phyloP scores from a whole-genome alignment of 1,140 invertebrate species.

The Drosophila sturtevanti region DNA sequence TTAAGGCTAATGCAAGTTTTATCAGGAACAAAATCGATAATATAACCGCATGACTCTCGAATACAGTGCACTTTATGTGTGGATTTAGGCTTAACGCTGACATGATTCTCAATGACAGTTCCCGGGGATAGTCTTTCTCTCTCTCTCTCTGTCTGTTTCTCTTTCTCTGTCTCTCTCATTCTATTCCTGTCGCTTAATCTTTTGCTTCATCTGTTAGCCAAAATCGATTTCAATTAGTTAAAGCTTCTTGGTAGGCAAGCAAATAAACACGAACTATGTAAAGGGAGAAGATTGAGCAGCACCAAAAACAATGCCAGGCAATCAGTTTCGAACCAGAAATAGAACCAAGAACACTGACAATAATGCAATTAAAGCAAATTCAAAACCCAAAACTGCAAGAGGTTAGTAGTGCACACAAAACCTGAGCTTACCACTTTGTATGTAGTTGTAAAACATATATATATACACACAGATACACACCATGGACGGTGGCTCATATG shows the following conservation, averaged over 20 bases:
- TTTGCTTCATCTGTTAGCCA: constrained; percentile 26
- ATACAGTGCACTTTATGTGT: constrained; percentile 43
- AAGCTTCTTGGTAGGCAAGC: constrained; percentile 54
- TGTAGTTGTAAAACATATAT: constrained; percentile 60
- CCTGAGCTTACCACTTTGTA: constrained; percentile 35
- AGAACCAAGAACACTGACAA: constrained; percentile 50
- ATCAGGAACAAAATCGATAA: constrained; percentile 58
- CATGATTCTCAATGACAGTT: constrained; percentile 46
- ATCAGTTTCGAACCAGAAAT: constrained; percentile 35
- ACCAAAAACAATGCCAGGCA: constrained; percentile 48
- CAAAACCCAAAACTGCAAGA: constrained; percentile 66
- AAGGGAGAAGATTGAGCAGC: constrained; percentile 46
- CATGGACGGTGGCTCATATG: background rate
- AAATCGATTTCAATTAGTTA: constrained; percentile 77
- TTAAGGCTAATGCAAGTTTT: constrained; percentile 56
- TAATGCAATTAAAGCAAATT: constrained; percentile 74
- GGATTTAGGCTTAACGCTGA: constrained; percentile 61
- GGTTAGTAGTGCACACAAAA: constrained; percentile 57
- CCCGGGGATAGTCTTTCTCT: constrained; percentile 17
- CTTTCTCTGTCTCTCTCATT: constrained; percentile 4
- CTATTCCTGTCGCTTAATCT: constrained; percentile 4
- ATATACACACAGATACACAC: constrained; percentile 28
- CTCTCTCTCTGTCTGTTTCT: background rate
- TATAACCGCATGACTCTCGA: constrained; percentile 49
- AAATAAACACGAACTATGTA: constrained; percentile 64